phyloP scores from a whole-genome alignment of 2,113 vertebrate species.

The Alouatta palliata region DNA sequence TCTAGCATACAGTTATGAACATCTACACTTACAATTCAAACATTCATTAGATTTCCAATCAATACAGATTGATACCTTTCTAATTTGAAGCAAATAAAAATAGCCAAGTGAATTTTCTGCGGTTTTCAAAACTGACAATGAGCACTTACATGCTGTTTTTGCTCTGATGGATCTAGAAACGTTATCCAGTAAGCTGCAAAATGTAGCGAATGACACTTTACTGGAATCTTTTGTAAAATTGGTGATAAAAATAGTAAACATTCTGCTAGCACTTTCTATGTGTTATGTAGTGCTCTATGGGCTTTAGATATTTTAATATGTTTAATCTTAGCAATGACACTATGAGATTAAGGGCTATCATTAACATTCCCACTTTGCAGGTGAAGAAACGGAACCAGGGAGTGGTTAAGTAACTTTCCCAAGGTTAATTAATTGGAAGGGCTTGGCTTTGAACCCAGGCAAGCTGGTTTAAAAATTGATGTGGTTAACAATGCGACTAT shows the following conservation, averaged over 20 bases:
- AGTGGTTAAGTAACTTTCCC: no score
- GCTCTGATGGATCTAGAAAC: background rate
- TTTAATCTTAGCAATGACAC: background rate
- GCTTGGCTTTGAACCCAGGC: background rate
- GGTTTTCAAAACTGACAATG: background rate
- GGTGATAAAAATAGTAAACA: background rate
- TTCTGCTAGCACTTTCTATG: no score
- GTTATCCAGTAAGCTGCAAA: background rate
- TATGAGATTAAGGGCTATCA: no score
- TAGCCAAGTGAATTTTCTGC: background rate
- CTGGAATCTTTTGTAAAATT: background rate
- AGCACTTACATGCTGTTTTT: background rate
- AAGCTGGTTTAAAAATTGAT: background rate
- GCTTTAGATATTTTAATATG: no score
- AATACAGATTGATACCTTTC: background rate
- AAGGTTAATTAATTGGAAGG: no score
- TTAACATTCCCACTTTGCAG: no score
- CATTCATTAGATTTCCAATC: background rate
- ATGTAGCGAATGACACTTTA: no score
- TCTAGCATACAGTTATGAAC: background rate
- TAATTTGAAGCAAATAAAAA: background rate
- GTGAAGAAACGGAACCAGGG: background rate
- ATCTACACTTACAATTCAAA: background rate
- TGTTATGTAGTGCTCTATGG: background rate
- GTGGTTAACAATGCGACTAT: background rate